These are phyloP conservation scores for Orthosia incerta DNA, from an alignment of 2,888 invertebrate genomes.

Conservation along the genomic window DNA sequence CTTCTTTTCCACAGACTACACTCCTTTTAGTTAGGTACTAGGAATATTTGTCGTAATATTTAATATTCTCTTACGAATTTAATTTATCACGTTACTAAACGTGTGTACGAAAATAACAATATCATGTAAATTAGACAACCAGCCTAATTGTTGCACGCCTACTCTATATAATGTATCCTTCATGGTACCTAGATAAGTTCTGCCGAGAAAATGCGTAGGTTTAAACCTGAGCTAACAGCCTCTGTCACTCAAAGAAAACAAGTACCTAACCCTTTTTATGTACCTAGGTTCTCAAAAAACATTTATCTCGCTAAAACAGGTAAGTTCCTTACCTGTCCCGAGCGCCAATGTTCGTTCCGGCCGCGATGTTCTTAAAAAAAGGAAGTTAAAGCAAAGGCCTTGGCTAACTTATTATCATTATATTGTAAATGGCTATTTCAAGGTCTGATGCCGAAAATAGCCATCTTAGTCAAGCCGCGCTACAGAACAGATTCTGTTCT, in stretches of 20 bases:
- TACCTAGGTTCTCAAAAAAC: too few species aligned
- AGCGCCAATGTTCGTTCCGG: neutral
- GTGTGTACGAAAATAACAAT: neutral
- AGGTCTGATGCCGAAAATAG: constrained; percentile 26
- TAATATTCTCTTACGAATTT: neutral
- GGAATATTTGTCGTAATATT: too few species aligned
- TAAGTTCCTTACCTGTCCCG: neutral
- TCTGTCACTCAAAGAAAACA: neutral
- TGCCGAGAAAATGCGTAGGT: neutral
- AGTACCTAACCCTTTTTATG: too few species aligned
- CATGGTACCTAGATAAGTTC: neutral
- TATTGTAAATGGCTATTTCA: constrained; percentile 19
- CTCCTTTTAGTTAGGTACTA: too few species aligned
- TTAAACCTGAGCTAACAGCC: neutral
- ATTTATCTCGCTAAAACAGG: neutral
- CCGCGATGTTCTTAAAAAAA: neutral
- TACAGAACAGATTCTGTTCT: too few species aligned
- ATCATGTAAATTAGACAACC: constrained; percentile 2
- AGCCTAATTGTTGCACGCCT: neutral
- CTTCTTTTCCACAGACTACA: too few species aligned
- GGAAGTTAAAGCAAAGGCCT: constrained; percentile 18
- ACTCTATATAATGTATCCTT: neutral
- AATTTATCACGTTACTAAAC: neutral
- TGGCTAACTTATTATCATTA: constrained; percentile 13
- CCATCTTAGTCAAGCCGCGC: too few species aligned